A percentile compares a stretch with the other conserved stretches of the same genome.
Conservation (phyloP, 2,113 vertebrate genomes). For the Athene noctua region DNA sequence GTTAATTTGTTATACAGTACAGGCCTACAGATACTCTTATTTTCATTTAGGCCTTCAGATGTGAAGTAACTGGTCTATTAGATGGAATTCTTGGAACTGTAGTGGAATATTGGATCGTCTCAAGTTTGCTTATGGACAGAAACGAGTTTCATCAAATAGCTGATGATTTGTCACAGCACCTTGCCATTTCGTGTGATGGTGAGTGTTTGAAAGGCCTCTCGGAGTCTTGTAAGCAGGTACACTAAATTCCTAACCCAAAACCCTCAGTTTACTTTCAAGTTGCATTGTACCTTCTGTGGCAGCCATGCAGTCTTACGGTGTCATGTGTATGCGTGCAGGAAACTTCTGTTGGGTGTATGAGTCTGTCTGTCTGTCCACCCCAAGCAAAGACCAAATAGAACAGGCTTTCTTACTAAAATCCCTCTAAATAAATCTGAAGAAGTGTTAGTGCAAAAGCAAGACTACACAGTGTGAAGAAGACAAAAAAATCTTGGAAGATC, state of each 20-base stretch:
- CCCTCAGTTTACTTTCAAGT: background rate
- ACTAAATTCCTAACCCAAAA: background rate
- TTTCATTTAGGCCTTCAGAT: constrained; percentile 63
- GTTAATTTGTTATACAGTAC: background rate
- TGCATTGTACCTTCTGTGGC: background rate
- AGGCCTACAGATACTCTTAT: background rate
- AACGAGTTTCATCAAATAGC: constrained; percentile 78
- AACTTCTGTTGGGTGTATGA: background rate
- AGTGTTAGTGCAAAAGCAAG: background rate
- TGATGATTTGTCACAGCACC: constrained; percentile 81
- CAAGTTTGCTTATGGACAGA: constrained; percentile 82
- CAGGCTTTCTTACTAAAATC: background rate
- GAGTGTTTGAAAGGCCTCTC: constrained; percentile 33
- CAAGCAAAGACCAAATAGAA: background rate
- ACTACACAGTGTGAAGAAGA: background rate
- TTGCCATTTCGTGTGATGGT: constrained; percentile 87
- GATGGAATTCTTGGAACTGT: constrained; percentile 83
- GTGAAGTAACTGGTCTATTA: constrained; percentile 74
- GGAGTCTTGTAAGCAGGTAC: background rate
- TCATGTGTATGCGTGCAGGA: background rate
- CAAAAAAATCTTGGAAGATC: background rate
- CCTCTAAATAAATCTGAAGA: background rate
- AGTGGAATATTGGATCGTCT: constrained; percentile 89
- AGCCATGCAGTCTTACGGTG: background rate
- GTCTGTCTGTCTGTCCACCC: background rate